Percentiles rank a stretch among this genome's conserved stretches.
Conservation (phyloP, 2,888 invertebrate species). For the Stenurella melanura region DNA sequence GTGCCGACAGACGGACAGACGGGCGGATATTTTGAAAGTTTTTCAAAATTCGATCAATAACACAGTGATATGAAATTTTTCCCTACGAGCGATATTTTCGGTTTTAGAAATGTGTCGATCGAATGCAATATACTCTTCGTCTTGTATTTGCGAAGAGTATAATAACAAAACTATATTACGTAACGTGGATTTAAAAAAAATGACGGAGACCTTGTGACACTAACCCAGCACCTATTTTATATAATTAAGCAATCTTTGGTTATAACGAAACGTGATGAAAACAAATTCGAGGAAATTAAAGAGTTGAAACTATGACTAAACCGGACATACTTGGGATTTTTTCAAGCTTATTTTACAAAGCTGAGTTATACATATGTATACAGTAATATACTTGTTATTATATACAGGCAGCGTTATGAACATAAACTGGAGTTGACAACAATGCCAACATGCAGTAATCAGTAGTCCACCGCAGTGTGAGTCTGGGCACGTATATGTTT, state of each 20-base stretch:
- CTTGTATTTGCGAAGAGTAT: too few relatives aligned
- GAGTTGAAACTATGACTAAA: constrained; percentile 45
- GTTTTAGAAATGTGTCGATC: too few relatives aligned
- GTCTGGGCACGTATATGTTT: constrained; percentile 14
- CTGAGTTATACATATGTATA: neutral
- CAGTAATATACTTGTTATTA: constrained; percentile 16
- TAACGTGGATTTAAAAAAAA: neutral
- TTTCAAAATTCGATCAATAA: too few relatives aligned
- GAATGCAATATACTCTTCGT: too few relatives aligned
- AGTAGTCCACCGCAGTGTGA: constrained; percentile 22
- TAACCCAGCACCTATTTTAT: constrained; percentile 8
- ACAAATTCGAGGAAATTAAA: constrained; percentile 51
- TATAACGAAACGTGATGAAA: constrained; percentile 43
- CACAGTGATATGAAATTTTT: too few relatives aligned
- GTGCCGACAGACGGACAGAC: too few relatives aligned
- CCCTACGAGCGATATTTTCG: too few relatives aligned
- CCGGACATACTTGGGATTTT: constrained; percentile 52
- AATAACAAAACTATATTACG: too few relatives aligned
- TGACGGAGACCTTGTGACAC: constrained; percentile 17
- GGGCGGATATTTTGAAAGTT: too few relatives aligned
- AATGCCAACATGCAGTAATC: constrained; percentile 14
- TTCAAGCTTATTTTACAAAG: constrained; percentile 35
- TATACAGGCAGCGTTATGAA: neutral
- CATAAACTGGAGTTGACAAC: constrained; percentile 13
- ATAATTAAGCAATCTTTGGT: constrained; percentile 14